Percentiles rank a stretch among this genome's conserved stretches.
These are phyloP conservation scores for Otus sunia DNA, from an alignment of 2,113 vertebrate genomes.

Conservation along the genomic window DNA sequence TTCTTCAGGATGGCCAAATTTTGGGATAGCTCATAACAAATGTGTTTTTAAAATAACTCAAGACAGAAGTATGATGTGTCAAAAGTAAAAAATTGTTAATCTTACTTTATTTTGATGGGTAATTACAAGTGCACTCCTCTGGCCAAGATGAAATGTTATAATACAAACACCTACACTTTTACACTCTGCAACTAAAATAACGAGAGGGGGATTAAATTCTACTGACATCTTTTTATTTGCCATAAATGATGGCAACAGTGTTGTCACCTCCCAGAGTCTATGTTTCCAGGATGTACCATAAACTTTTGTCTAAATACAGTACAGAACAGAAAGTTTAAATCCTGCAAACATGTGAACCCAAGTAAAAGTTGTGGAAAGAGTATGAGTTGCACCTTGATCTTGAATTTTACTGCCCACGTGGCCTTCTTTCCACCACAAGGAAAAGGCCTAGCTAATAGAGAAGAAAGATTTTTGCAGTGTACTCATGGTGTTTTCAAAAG, in stretches of 20 bases:
- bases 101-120: not conserved
- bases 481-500: not conserved
- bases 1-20: not conserved
- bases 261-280: not conserved
- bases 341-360: not conserved
- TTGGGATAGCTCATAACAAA: not conserved
- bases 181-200: not conserved
- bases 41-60: not conserved
- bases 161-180: not conserved
- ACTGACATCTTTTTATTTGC: not conserved
- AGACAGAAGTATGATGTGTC: not conserved
- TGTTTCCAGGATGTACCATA: not conserved
- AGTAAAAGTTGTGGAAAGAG: not conserved
- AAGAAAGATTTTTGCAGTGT: not conserved
- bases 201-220: accelerated
- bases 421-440: not conserved
- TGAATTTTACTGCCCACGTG: not conserved
- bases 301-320: not conserved
- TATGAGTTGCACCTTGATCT: not conserved
- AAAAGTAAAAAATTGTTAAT: not conserved
- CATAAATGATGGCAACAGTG: not conserved
- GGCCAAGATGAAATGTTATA: no score
- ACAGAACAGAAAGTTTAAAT: not conserved
- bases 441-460: not conserved
- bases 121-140: no score